Conservation (phyloP, 2,888 invertebrate genomes). For the Zhuqinia jingwanae region DNA sequence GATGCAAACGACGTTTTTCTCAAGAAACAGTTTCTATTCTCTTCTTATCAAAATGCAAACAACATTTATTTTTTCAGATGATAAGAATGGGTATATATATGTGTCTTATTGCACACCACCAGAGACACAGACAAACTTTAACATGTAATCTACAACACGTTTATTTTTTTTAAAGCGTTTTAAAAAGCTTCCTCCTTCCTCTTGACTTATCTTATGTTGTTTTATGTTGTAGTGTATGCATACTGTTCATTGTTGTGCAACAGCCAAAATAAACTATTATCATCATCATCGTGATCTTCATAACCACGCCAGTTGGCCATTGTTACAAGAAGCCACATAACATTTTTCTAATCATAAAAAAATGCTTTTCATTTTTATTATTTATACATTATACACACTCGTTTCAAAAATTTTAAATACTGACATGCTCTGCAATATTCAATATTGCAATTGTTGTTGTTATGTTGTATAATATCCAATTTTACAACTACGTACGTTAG, state of each 20-base stretch:
- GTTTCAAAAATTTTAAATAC: neutral
- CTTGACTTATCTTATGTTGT: no score
- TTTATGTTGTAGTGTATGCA: no score
- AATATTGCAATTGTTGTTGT: no score
- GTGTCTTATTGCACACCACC: neutral
- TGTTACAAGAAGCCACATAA: slow-evolving; percentile 57
- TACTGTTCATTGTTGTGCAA: slow-evolving; percentile 28
- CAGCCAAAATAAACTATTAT: slow-evolving; percentile 2
- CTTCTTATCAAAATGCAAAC: neutral
- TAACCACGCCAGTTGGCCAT: slow-evolving; percentile 56
- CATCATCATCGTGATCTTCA: neutral
- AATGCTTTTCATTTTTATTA: neutral
- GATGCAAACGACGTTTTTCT: neutral
- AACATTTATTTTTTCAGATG: neutral
- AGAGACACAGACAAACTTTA: neutral
- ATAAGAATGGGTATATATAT: neutral
- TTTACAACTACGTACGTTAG: neutral
- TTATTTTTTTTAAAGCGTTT: no score
- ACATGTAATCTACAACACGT: neutral
- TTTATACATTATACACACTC: neutral
- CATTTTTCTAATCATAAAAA: neutral
- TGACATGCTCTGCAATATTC: neutral
- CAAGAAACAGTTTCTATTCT: neutral
- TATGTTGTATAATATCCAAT: neutral
- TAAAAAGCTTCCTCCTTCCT: slow-evolving; percentile 32